Conservation (phyloP, 2,113 vertebrate species). For the Riparia riparia region DNA sequence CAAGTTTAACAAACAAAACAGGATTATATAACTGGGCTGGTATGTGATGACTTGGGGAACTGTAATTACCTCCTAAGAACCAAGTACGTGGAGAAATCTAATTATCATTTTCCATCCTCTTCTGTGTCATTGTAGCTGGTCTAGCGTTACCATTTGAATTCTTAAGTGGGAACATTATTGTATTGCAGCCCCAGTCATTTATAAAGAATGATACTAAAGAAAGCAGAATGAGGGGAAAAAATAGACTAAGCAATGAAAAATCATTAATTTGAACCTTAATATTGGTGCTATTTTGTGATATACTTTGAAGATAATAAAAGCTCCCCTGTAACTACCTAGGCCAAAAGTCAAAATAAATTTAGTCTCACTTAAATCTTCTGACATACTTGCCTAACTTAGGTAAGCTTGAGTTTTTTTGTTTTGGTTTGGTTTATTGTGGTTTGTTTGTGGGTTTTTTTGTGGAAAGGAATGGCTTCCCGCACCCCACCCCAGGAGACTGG, state of each 20-base stretch:
- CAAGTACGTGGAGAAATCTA: constrained; percentile 40
- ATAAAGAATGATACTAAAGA: background rate
- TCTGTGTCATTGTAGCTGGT: constrained; percentile 6
- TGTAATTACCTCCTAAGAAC: constrained; percentile 16
- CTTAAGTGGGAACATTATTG: background rate
- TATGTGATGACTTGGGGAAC: constrained; percentile 22
- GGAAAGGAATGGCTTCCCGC: too few relatives aligned
- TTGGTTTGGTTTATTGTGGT: too few relatives aligned
- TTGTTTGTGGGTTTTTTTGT: too few relatives aligned
- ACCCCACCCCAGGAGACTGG: too few relatives aligned
- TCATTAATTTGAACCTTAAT: background rate
- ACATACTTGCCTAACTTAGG: too few relatives aligned
- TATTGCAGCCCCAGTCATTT: background rate
- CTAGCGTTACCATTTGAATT: background rate
- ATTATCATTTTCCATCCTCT: constrained; percentile 39
- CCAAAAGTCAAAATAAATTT: background rate
- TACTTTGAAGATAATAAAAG: background rate
- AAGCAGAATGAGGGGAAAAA: background rate
- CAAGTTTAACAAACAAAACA: constrained; percentile 66
- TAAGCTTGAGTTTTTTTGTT: too few relatives aligned
- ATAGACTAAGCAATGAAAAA: background rate
- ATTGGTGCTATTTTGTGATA: background rate
- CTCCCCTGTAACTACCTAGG: background rate
- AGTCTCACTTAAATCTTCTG: background rate
- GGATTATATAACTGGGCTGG: constrained; percentile 46